A percentile compares a stretch with the other conserved stretches of the same genome.
These are phyloP conservation scores for Zonitis immaculata DNA, from an alignment of 2,888 invertebrate genomes.

Conservation along the genomic window DNA sequence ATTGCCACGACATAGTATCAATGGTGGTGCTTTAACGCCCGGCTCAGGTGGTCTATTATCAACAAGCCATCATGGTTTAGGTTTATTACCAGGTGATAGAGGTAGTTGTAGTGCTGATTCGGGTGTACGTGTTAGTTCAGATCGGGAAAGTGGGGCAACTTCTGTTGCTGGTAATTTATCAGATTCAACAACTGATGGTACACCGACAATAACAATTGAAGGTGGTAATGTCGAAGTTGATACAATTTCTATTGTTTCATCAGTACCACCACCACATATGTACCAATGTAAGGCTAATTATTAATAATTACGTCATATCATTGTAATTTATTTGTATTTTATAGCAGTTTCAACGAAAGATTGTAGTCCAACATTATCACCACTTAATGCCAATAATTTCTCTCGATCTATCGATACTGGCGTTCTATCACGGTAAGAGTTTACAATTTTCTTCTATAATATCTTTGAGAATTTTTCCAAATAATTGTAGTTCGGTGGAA, in stretches of 20 bases:
- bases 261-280: constrained; percentile 61
- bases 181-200: constrained; percentile 73
- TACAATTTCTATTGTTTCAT: constrained; percentile 66
- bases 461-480: no score
- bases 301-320: no score
- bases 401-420: constrained; percentile 69
- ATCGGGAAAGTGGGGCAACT: constrained; percentile 73
- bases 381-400: constrained; percentile 71
- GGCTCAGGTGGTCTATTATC: constrained; percentile 52
- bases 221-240: constrained; percentile 65
- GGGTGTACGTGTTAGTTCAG: constrained; percentile 78
- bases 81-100: constrained; percentile 59
- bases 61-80: constrained; percentile 51
- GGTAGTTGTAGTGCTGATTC: constrained; percentile 86
- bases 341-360: constrained; percentile 72
- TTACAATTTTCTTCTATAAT: no score
- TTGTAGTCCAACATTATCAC: constrained; percentile 78
- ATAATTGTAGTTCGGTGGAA: constrained; percentile 65
- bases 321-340: no score
- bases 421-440: constrained; percentile 57
- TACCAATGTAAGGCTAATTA: constrained; percentile 75
- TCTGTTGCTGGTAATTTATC: constrained; percentile 78
- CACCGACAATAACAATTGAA: constrained; percentile 55
- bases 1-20: constrained; percentile 55
- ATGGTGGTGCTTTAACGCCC: constrained; percentile 62